A percentile compares a stretch with the other conserved stretches of the same genome.
phyloP scores from a whole-genome alignment of 2,888 invertebrate species.

The Megastigmus dorsalis region DNA sequence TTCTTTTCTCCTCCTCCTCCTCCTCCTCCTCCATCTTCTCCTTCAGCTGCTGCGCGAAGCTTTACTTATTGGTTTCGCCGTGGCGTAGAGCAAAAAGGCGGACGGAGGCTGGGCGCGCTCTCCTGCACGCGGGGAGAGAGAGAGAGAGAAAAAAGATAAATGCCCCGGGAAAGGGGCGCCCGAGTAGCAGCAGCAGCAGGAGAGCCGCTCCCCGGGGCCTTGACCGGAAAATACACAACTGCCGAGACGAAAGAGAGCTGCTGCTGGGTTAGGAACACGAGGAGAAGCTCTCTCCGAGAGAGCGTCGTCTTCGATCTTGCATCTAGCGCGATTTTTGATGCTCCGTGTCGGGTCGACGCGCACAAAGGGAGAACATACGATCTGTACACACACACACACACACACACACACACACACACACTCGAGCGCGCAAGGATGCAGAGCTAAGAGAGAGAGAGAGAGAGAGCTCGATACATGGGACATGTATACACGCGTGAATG shows the following conservation, averaged over 20 bases:
- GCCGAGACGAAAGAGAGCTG: constrained; percentile 35
- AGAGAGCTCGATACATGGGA: constrained; percentile 4
- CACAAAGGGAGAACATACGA: not conserved
- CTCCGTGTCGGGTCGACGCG: not conserved
- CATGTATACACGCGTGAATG: too few species aligned
- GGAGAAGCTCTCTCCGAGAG: too few species aligned
- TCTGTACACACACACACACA: not conserved
- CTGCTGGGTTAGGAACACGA: not conserved
- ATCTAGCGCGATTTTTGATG: constrained; percentile 29
- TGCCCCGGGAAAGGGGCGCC: constrained; percentile 60
- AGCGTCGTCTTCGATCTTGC: constrained; percentile 19
- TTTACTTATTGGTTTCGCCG: constrained; percentile 72
- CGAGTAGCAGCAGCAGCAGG: constrained; percentile 18
- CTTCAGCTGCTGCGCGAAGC: constrained; percentile 54
- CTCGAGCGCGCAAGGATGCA: too few species aligned
- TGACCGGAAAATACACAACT: constrained; percentile 63
- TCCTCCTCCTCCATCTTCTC: constrained; percentile 53
- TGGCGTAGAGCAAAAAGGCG: constrained; percentile 61
- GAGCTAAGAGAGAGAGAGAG: too few species aligned
- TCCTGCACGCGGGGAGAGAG: constrained; percentile 31
- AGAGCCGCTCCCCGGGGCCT: constrained; percentile 61
- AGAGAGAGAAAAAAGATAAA: constrained; percentile 45
- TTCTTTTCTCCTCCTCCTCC: constrained; percentile 35
- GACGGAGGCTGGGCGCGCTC: constrained; percentile 53
- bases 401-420: too few species aligned